Base-by-base conservation (phyloP, 1,140 invertebrate species). In the Calephelis virginiensis region DNA sequence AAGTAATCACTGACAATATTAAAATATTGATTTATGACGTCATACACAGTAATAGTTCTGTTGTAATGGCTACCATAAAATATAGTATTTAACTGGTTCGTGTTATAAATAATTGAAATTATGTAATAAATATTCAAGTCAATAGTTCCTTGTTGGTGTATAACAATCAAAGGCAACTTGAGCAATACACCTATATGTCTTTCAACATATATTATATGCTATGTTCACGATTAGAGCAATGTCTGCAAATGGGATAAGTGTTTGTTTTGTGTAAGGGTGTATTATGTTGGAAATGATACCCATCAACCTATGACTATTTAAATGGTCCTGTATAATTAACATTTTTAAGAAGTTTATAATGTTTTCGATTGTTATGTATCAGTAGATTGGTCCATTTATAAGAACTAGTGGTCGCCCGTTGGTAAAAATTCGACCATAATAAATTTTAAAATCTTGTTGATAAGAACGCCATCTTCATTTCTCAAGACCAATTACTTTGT, bases 91-190 rank as follows among this genome's bases (percentile, higher is more conserved):
- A 59, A 59, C 28, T 59, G 37, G 56, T 59, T 37, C 37, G 37
- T 40, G 56, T 59, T 40, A 59, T 59, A 59, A 59, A 59, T 59
- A 59, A 59, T 59, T 59, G 37, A 59, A 59, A 59, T 59, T 59
- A 59, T 17, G 38, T 38, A n/a, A 59, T 59, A 59, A 59, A 59
- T 59, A 59, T 59, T 59, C 56, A n/a, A 12, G 53, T 12, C 56
- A 12, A 38, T 17, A 53, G 56, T 59, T 59, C 56, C 56, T 59
- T 37, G 56, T 59, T 59, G 12, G 37, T 10, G 37, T 40, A 40
- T 28, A 59, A 59, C 56, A 38, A 59, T 59, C 12, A 38, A n/a
- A 59, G 56, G 17, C 12, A 28, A 12, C 53, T 56, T 56, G 12
- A 56, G 50, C 50, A 56, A 37, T 28, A 28, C 50, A 56, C 17